These are phyloP conservation scores for Acrocephalus arundinaceus DNA, from an alignment of 2,113 vertebrate species.

Conservation along the genomic window DNA sequence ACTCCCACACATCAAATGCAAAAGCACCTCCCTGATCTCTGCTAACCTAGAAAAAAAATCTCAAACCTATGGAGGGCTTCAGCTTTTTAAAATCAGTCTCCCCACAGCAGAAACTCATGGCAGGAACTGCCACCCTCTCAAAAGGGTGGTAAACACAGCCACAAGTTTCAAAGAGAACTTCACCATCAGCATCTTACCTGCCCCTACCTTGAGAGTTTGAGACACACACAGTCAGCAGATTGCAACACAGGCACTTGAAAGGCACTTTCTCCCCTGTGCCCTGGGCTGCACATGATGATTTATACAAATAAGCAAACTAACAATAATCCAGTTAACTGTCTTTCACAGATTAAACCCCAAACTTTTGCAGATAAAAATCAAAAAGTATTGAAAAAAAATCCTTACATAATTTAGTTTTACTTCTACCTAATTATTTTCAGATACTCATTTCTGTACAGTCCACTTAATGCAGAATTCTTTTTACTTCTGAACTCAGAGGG, in stretches of 20 bases:
- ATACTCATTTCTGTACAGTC: neutral
- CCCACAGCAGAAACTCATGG: neutral
- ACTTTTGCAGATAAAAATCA: neutral
- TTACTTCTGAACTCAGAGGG: neutral
- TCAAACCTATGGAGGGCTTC: neutral
- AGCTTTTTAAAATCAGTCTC: neutral
- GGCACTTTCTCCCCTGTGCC: neutral
- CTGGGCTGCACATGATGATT: neutral
- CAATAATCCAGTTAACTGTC: neutral
- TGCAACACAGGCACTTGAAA: neutral
- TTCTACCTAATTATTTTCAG: neutral
- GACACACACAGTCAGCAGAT: neutral
- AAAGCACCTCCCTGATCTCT: neutral
- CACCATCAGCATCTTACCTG: slow-evolving; percentile 9
- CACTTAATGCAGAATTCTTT: neutral
- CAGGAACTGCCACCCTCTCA: neutral
- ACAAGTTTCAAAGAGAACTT: neutral
- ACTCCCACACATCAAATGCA: neutral
- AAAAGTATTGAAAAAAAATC: neutral
- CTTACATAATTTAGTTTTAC: neutral
- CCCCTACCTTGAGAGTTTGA: neutral
- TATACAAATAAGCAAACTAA: neutral
- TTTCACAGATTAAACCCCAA: neutral
- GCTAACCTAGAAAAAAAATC: neutral
- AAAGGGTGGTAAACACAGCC: neutral